These are phyloP conservation scores for Eriosoma lanigerum DNA, from an alignment of 1,140 invertebrate species.

Conservation along the genomic window DNA sequence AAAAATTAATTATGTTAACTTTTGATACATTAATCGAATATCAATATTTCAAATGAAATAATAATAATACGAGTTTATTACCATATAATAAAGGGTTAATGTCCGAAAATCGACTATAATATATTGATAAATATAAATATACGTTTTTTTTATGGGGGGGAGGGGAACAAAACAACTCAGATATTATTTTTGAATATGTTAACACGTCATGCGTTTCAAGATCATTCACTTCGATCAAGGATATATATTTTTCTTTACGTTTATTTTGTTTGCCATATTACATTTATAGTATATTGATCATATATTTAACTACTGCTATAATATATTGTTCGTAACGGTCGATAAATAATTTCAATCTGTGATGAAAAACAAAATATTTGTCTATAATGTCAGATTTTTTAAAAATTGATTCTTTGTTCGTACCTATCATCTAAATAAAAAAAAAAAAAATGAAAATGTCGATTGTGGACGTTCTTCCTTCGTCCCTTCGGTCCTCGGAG, in stretches of 20 bases:
- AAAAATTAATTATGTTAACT: too few relatives aligned
- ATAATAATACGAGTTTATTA: neutral
- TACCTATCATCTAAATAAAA: too few relatives aligned
- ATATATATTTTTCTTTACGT: neutral
- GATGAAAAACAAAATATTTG: too few relatives aligned
- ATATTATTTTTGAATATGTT: neutral
- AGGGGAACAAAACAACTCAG: too few relatives aligned
- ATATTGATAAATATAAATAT: too few relatives aligned
- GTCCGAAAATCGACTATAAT: neutral
- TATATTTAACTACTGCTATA: neutral
- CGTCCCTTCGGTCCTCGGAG: too few relatives aligned
- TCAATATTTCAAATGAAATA: neutral
- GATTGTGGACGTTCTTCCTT: too few relatives aligned
- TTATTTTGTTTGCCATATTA: neutral
- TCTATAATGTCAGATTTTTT: too few relatives aligned
- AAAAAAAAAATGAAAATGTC: too few relatives aligned
- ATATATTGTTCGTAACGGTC: neutral
- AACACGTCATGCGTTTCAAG: slow-evolving; percentile 10
- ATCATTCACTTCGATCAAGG: neutral
- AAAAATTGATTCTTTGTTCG: too few relatives aligned
- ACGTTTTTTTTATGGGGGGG: too few relatives aligned
- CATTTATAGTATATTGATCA: neutral
- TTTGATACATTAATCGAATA: neutral
- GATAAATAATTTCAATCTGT: neutral
- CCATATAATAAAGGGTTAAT: neutral